These are phyloP conservation scores for Sciaenops ocellatus DNA, from an alignment of 2,797 vertebrate genomes.

Conservation along the genomic window DNA sequence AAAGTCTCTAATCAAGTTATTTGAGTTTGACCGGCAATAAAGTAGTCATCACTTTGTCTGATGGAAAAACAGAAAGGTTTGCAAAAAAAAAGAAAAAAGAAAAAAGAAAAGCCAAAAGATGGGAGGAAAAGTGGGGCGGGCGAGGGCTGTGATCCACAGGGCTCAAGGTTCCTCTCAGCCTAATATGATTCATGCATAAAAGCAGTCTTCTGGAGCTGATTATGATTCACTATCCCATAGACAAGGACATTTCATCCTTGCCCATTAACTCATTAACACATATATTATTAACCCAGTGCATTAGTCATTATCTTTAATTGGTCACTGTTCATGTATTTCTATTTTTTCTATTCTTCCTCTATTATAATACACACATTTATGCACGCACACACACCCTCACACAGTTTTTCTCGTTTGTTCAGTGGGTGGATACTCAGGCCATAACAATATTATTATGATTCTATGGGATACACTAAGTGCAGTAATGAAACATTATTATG, in stretches of 20 bases:
- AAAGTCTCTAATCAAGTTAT: slow-evolving; percentile 74
- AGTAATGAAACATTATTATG: slow-evolving; percentile 66
- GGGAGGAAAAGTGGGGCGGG: slow-evolving; percentile 44
- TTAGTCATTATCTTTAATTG: slow-evolving; percentile 53
- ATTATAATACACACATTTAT: slow-evolving; percentile 12
- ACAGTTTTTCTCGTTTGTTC: slow-evolving; percentile 44
- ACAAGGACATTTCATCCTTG: slow-evolving; percentile 55
- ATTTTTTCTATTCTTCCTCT: slow-evolving; percentile 16
- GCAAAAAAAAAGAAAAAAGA: slow-evolving; percentile 43
- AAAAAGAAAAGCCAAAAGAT: slow-evolving; percentile 57
- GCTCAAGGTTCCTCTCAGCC: slow-evolving; percentile 39
- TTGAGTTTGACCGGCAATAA: slow-evolving; percentile 61
- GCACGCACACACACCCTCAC: neutral
- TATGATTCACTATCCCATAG: slow-evolving; percentile 59
- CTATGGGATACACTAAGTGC: slow-evolving; percentile 50
- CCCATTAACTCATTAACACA: slow-evolving; percentile 60
- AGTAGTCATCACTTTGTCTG: slow-evolving; percentile 63
- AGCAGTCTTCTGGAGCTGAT: slow-evolving; percentile 56
- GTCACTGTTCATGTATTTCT: slow-evolving; percentile 50
- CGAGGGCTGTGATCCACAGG: slow-evolving; percentile 43
- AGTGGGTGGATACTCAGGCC: slow-evolving; percentile 40
- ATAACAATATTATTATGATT: slow-evolving; percentile 55
- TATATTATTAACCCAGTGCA: slow-evolving; percentile 43
- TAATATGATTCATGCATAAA: slow-evolving; percentile 56
- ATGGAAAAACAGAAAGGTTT: too few species aligned